These are phyloP conservation scores for Augochlora pura DNA, from an alignment of 1,140 invertebrate species.

Conservation along the genomic window DNA sequence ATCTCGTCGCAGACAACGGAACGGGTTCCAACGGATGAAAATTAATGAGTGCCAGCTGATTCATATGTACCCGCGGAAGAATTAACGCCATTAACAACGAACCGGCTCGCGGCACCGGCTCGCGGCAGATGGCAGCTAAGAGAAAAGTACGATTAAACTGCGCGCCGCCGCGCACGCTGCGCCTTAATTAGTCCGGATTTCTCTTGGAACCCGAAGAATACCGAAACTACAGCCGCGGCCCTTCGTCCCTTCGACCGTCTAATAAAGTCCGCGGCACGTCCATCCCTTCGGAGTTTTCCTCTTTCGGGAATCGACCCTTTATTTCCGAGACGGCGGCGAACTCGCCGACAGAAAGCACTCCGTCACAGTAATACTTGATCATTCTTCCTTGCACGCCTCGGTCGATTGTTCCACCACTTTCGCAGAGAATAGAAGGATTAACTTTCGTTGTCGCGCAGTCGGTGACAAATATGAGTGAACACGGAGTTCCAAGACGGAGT, in stretches of 20 bases:
- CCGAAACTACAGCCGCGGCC: conserved; percentile 51
- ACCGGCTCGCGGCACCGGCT: neutral
- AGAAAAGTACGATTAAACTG: conserved; percentile 62
- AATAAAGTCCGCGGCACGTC: conserved; percentile 60
- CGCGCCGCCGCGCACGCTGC: conserved; percentile 38
- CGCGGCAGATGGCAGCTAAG: conserved; percentile 44
- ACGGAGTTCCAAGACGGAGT: too few relatives aligned
- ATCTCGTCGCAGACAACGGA: neutral
- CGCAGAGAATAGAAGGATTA: too few relatives aligned
- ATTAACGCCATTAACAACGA: conserved; percentile 43
- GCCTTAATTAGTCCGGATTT: conserved; percentile 69
- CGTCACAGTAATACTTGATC: too few relatives aligned
- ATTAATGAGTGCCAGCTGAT: conserved; percentile 48
- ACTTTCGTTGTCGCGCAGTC: too few relatives aligned
- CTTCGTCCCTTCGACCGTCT: conserved; percentile 37
- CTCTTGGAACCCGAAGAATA: conserved; percentile 50
- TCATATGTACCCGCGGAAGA: conserved; percentile 47
- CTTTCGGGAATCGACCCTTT: conserved; percentile 2
- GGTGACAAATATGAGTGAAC: too few relatives aligned
- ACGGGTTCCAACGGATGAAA: conserved; percentile 10
- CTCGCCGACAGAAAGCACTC: too few relatives aligned
- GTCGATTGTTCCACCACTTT: too few relatives aligned
- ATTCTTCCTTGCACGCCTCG: too few relatives aligned
- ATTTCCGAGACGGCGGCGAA: neutral
- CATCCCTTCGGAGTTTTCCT: conserved; percentile 45